These are phyloP conservation scores for Acrocephalus kingi DNA, from an alignment of 2,113 vertebrate genomes.

Conservation along the genomic window DNA sequence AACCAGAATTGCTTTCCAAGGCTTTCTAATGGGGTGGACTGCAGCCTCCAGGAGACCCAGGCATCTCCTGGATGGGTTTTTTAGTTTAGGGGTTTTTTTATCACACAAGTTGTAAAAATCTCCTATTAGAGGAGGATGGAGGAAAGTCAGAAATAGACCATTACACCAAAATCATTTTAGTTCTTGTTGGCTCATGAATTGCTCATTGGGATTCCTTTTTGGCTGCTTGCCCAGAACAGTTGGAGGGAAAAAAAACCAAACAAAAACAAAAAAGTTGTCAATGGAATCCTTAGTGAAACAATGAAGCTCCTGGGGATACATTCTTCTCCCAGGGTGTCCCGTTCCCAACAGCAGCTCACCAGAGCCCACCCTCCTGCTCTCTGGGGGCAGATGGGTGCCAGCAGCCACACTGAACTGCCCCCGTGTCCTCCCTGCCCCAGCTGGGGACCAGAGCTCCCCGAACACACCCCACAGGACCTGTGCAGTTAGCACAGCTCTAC, in stretches of 20 bases:
- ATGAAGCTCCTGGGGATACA: neutral
- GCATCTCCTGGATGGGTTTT: neutral
- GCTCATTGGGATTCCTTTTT: constrained; percentile 49
- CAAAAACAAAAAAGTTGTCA: neutral
- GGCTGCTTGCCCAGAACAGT: constrained; percentile 36
- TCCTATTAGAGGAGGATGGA: neutral
- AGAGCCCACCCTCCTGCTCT: neutral
- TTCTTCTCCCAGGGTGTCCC: neutral
- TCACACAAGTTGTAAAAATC: neutral
- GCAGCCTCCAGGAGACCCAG: neutral
- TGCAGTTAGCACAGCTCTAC: fast-evolving
- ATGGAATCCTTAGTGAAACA: neutral
- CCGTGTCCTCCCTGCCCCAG: neutral
- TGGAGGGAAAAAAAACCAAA: neutral
- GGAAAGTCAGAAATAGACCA: neutral
- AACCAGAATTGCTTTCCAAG: neutral
- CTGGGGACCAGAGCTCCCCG: neutral
- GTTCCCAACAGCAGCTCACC: neutral
- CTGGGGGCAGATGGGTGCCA: neutral
- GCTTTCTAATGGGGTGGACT: neutral
- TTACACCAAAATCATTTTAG: constrained; percentile 6
- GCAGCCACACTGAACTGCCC: neutral
- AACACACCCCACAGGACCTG: neutral
- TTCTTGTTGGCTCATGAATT: constrained; percentile 32
- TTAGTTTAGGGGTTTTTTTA: fast-evolving